Base-by-base conservation (phyloP, 92 coral and sea anemone species). In the Epizoanthus ramosus region DNA sequence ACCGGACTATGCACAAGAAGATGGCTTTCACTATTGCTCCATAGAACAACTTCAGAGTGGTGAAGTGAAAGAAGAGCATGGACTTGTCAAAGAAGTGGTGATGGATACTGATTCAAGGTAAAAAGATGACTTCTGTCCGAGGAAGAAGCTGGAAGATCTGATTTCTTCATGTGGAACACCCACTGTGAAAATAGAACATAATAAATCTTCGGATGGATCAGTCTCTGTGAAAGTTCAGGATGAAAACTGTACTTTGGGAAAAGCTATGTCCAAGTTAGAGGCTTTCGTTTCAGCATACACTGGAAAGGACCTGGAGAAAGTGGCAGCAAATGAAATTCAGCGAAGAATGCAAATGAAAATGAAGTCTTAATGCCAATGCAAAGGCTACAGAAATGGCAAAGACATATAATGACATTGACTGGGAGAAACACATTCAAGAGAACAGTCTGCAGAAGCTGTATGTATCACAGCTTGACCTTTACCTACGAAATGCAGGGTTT, bases 401-500 rank as follows among this genome's bases (percentile, higher is more conserved):
- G 63, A 37, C 84, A 10, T 64, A 18, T 17, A 45, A 43, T n/a
- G 73, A 79, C 41, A 39, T 79, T 58, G 58, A 61, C 59, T 79
- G 33, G 57, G 61, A 41, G 7, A 79, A 47, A 15, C 72, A 7
- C 12, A 63, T 79, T 5, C n/a, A 16, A 12, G 43, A 31, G 3
- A 61, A 79, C 21, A 15, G 18, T 2, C 22, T 79, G 59, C 41
- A 16, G 8, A 79, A 63, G 23, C 21, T 79, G 33, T 79, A 79
- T 37, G 60, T 63, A 8, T 79, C 73, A 19, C 73, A 79, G 39
- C n/a, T 79, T 19, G 68, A 63, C 28, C 71, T 88, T 3, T 88
- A 88, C 67, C 60, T 85, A 21, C 59, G 81, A 52, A 69, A 80
- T 61, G 39, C 81, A 10, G 31, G 53, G 28, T 21, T 89, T 23